Evolutionary conservation across 2,888 invertebrate genomes (phyloP).

Genomic region (Polia nebulosa): DNA sequence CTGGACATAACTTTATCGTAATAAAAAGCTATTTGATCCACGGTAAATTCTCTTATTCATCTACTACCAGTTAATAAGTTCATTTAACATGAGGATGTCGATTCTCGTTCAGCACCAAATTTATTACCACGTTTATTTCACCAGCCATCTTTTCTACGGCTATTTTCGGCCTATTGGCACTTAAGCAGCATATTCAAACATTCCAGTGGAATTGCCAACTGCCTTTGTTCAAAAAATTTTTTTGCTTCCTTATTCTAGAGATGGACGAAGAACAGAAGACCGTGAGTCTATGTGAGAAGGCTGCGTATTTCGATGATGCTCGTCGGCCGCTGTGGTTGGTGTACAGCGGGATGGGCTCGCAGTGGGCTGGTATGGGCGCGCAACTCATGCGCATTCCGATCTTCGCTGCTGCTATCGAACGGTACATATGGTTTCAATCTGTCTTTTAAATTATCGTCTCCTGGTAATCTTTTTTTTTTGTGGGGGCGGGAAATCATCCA

Average conservation of each 20-base stretch:
- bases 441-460: background rate
- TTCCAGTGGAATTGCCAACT: no score
- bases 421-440: constrained; percentile 66
- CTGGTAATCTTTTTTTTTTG: background rate
- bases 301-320: constrained; percentile 75
- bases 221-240: background rate
- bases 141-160: background rate
- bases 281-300: constrained; percentile 71
- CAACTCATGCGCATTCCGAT: constrained; percentile 92
- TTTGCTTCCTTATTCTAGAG: constrained; percentile 61
- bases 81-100: background rate
- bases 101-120: background rate
- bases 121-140: background rate
- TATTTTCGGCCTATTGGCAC: background rate
- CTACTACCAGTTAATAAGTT: background rate
- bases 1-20: background rate
- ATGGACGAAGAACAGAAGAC: constrained; percentile 74
- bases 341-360: constrained; percentile 94
- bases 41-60: background rate
- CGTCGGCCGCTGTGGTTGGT: constrained; percentile 92
- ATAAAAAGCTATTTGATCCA: background rate
- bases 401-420: constrained; percentile 90
- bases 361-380: constrained; percentile 93
- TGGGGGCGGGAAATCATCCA: no score
- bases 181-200: background rate